Evolutionary conservation across 2,797 vertebrate species (phyloP).

Genomic region (Ambastaia sidthimunki): DNA sequence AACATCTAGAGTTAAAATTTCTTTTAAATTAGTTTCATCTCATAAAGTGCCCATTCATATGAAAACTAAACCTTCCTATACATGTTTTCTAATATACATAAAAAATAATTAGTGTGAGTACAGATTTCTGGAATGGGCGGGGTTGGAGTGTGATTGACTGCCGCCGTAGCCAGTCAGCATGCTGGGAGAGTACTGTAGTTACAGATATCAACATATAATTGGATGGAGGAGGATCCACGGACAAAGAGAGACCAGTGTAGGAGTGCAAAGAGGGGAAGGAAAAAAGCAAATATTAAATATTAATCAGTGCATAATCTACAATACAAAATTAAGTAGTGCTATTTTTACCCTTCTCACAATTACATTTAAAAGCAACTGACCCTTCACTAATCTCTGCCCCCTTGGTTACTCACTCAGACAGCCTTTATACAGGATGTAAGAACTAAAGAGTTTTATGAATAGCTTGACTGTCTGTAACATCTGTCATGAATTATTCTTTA

Average conservation of each 20-base stretch:
- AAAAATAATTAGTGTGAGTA: conserved; percentile 80
- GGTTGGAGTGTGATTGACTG: conserved; percentile 82
- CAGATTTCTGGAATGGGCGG: conserved; percentile 81
- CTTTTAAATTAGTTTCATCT: conserved; percentile 75
- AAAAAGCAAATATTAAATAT: conserved; percentile 24
- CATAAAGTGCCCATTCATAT: conserved; percentile 83
- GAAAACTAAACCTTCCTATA: conserved; percentile 81
- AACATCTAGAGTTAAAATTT: conserved; percentile 73
- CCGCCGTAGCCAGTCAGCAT: conserved; percentile 85
- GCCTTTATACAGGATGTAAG: too few relatives aligned
- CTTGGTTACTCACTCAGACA: neutral
- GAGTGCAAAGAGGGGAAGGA: conserved; percentile 57
- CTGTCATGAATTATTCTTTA: too few relatives aligned
- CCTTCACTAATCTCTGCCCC: neutral
- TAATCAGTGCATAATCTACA: neutral
- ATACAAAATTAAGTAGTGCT: neutral
- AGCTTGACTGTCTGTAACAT: too few relatives aligned
- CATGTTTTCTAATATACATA: conserved; percentile 72
- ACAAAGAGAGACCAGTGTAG: conserved; percentile 10
- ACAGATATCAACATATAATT: conserved; percentile 54
- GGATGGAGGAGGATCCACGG: conserved; percentile 37
- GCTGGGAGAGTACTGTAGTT: conserved; percentile 85
- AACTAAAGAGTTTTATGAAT: too few relatives aligned
- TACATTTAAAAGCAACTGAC: neutral
- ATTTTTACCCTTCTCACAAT: neutral